These are phyloP conservation scores for Sterrhoptilus dennistouni DNA, from an alignment of 2,113 vertebrate species.

Conservation along the genomic window DNA sequence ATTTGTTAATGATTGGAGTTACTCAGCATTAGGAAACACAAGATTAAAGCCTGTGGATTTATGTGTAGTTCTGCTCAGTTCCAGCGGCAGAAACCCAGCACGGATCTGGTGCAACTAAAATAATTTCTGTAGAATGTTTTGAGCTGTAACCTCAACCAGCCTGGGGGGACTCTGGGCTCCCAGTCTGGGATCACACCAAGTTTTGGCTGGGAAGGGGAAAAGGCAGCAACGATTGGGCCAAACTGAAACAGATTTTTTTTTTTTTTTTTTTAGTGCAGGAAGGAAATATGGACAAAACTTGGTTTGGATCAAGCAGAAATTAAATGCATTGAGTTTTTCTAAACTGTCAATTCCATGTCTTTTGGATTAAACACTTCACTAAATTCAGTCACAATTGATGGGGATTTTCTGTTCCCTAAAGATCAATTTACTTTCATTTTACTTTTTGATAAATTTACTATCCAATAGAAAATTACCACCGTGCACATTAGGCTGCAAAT, in stretches of 20 bases:
- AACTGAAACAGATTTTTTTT: background rate
- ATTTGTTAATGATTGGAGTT: background rate
- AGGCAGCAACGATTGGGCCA: background rate
- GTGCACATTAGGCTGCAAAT: background rate
- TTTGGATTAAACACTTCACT: background rate
- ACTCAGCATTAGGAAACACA: background rate
- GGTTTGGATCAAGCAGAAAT: background rate
- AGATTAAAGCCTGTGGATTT: background rate
- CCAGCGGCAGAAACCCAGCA: background rate
- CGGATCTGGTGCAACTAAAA: accelerated
- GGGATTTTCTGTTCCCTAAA: background rate
- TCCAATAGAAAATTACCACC: background rate
- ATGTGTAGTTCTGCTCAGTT: background rate
- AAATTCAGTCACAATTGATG: background rate
- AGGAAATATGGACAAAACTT: background rate
- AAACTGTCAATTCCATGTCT: background rate
- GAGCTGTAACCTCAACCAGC: background rate
- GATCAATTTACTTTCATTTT: background rate
- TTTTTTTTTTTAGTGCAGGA: background rate
- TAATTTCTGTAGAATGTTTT: background rate
- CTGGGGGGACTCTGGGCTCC: background rate
- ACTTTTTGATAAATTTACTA: background rate
- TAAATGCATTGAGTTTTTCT: background rate
- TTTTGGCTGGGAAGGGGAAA: background rate
- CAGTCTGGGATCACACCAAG: background rate